These are phyloP conservation scores for Chrysolina oricalcia DNA, from an alignment of 2,888 invertebrate genomes.

Conservation along the genomic window DNA sequence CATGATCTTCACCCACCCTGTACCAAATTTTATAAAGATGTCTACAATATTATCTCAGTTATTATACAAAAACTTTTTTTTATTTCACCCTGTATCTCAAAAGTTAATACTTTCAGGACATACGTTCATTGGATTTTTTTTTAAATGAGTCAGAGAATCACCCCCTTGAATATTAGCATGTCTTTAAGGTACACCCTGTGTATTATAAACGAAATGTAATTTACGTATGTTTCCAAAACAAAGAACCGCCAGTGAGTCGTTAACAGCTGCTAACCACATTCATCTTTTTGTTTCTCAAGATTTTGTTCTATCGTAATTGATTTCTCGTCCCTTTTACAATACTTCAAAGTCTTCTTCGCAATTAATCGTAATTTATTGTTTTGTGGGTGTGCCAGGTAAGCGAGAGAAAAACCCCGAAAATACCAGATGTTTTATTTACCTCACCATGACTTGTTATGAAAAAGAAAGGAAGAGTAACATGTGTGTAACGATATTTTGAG, in stretches of 20 bases:
- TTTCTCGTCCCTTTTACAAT: slow-evolving; percentile 4
- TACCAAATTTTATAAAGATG: too few species aligned
- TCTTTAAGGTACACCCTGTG: not conserved
- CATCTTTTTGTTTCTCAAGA: slow-evolving; percentile 2
- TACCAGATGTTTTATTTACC: slow-evolving; percentile 29
- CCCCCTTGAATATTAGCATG: too few species aligned
- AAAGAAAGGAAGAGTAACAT: slow-evolving; percentile 31
- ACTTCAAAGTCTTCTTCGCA: slow-evolving; percentile 22
- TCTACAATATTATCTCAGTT: too few species aligned
- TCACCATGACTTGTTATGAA: slow-evolving; percentile 23
- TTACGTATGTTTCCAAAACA: not conserved
- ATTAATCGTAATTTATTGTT: slow-evolving; percentile 30
- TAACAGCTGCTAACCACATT: slow-evolving; percentile 14
- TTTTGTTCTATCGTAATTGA: slow-evolving; percentile 21
- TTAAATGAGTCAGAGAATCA: too few species aligned
- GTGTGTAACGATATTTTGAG: slow-evolving; percentile 26
- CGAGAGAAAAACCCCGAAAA: slow-evolving; percentile 18
- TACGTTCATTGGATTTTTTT: too few species aligned
- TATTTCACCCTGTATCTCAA: too few species aligned
- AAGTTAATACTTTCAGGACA: too few species aligned
- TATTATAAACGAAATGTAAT: not conserved
- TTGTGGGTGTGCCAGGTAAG: slow-evolving; percentile 24
- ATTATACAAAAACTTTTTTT: too few species aligned
- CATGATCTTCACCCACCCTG: too few species aligned
- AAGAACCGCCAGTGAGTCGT: slow-evolving; percentile 4